Percentiles rank a stretch among this genome's conserved stretches.
These are phyloP conservation scores for Heterochromis multidens DNA, from an alignment of 2,113 vertebrate species.

Conservation along the genomic window DNA sequence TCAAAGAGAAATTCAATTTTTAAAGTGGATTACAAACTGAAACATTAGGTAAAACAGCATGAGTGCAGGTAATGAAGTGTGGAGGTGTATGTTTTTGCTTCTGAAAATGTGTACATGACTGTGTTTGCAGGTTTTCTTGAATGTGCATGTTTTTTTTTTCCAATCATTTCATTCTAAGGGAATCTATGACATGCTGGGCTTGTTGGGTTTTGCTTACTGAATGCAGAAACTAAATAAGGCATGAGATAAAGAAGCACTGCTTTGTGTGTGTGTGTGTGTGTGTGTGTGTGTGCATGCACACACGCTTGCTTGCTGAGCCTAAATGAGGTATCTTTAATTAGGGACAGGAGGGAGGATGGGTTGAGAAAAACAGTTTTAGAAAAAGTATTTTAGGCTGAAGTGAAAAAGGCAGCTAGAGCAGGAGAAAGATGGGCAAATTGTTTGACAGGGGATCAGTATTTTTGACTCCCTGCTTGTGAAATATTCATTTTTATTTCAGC, in stretches of 20 bases:
- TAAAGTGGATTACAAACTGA: background rate
- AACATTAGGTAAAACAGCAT: background rate
- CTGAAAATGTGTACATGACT: background rate
- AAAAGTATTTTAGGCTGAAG: background rate
- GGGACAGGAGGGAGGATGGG: background rate
- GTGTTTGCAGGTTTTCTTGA: background rate
- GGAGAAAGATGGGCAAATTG: background rate
- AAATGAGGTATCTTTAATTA: constrained; percentile 3
- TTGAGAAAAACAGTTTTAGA: background rate
- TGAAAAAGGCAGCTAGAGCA: background rate
- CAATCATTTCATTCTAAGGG: background rate
- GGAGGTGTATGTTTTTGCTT: background rate
- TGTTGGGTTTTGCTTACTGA: background rate
- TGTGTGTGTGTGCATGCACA: background rate
- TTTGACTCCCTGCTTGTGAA: background rate
- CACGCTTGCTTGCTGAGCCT: background rate
- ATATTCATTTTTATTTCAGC: background rate
- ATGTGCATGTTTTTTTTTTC: background rate
- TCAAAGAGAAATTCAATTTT: background rate
- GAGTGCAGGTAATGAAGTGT: background rate
- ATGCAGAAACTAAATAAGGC: background rate
- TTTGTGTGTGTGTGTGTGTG: background rate
- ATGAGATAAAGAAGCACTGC: background rate
- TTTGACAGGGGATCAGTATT: constrained; percentile 1
- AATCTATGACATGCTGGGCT: background rate